Conservation (phyloP, 2,888 invertebrate genomes). For the Brachynemurus nebulosus region DNA sequence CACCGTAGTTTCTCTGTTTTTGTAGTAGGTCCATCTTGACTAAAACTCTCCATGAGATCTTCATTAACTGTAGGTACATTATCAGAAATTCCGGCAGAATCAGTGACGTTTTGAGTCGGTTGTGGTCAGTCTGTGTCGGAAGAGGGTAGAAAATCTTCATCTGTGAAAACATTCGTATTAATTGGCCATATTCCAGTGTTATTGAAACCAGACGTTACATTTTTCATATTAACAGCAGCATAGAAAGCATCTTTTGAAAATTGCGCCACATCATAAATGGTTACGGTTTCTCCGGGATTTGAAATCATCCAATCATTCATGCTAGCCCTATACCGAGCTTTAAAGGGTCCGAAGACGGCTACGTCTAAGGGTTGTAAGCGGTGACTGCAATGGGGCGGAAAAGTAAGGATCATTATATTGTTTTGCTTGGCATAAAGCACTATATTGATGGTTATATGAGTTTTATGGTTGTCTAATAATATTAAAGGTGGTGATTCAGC, state of each 20-base stretch:
- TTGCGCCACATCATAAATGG: slow-evolving; percentile 22
- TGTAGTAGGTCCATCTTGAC: too few species aligned
- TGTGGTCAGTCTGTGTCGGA: slow-evolving; percentile 11
- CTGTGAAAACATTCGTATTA: slow-evolving; percentile 10
- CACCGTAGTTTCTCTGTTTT: slow-evolving; percentile 4
- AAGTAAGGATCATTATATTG: too few species aligned
- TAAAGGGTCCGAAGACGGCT: slow-evolving; percentile 18
- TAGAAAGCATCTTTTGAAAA: too few species aligned
- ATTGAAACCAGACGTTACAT: slow-evolving; percentile 20
- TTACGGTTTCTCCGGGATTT: slow-evolving; percentile 23
- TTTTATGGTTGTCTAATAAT: slow-evolving; percentile 6
- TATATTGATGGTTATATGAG: slow-evolving; percentile 3
- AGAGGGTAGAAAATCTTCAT: slow-evolving; percentile 13
- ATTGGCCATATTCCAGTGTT: slow-evolving; percentile 20
- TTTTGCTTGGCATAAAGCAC: too few species aligned
- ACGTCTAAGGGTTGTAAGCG: too few species aligned
- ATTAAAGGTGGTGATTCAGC: slow-evolving; percentile 10
- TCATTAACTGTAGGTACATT: too few species aligned
- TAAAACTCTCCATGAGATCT: too few species aligned
- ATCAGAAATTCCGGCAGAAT: slow-evolving; percentile 9
- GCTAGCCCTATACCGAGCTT: slow-evolving; percentile 18
- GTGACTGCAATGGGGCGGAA: too few species aligned
- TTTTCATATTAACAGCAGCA: too few species aligned
- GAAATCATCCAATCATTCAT: slow-evolving; percentile 22
- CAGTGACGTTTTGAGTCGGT: slow-evolving; percentile 7